Evolutionary conservation across 2,113 vertebrate genomes (phyloP).

Genomic region (Gymnobelideus leadbeateri): DNA sequence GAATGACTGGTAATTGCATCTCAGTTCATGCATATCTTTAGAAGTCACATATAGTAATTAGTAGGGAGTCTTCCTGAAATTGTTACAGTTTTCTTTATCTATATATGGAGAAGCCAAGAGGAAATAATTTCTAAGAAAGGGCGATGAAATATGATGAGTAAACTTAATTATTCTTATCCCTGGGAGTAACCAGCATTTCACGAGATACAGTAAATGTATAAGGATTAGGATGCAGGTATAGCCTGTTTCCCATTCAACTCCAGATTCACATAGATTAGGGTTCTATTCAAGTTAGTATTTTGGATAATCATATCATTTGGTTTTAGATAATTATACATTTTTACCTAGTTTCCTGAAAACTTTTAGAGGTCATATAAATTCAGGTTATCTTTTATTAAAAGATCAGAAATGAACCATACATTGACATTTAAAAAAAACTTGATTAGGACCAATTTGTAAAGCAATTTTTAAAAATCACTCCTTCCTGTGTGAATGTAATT

Average conservation of each 20-base stretch:
- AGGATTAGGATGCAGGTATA: neutral
- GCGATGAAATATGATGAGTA: conserved; percentile 14
- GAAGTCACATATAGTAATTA: neutral
- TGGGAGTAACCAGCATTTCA: conserved; percentile 24
- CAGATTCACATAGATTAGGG: neutral
- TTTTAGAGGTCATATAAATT: neutral
- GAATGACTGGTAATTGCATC: conserved; percentile 1
- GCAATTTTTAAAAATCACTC: neutral
- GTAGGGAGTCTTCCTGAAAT: neutral
- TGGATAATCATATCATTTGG: neutral
- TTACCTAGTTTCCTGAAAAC: neutral
- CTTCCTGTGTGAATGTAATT: neutral
- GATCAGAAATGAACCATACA: neutral
- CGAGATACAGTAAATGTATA: neutral
- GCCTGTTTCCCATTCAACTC: neutral
- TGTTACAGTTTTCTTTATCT: conserved; percentile 2
- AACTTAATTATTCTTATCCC: conserved; percentile 7
- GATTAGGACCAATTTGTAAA: neutral
- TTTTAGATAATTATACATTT: neutral
- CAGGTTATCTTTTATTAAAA: neutral
- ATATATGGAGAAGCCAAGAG: conserved; percentile 26
- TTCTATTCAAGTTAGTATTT: neutral
- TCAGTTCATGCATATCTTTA: conserved; percentile 28
- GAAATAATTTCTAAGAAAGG: conserved; percentile 45
- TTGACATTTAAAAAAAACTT: neutral